Base-by-base conservation (phyloP, 1,140 invertebrate genomes). In the Littorina saxatilis region DNA sequence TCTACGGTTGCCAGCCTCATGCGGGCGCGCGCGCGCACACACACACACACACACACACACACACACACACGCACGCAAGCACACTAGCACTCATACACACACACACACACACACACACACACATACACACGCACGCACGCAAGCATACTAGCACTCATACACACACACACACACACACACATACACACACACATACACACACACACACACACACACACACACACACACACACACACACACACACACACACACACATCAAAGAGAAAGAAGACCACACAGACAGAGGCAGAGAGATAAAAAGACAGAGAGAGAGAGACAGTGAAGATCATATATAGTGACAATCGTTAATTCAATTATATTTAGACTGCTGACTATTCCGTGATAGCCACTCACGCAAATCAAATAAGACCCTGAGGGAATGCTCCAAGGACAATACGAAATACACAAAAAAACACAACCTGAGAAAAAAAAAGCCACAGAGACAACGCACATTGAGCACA, bases 51-150 rank as follows among this genome's bases (percentile, higher is more conserved):
- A 63, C 61, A 32, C 61, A 63, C 61, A 3, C 61, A 63, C 61
- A 32, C 61, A 63, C 61, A 32, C 61, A 63, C 61, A 32, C 61
- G 32, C 61, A 63, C 61, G 32, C 61, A 63, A n/a, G 15, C 61
- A 63, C 61, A 63, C 61, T 29, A n/a, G 13, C 3, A 63, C 61
- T 29, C 61, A 63, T 29, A 63, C 61, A 63, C 61, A 63, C 61
- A 63, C 61, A 29, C n/a, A 63, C 61, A 63, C 61, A 63, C 61
- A 63, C 61, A 63, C 61, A 58, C 55, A 63, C 27, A 32, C 61
- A 63, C 61, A 63, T 29, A 63, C 61, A 63, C 61, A 63, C 61
- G 32, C 61, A 63, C 61, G 32, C 61, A 63, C 61, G 32, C 61
- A 63, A n/a, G 32, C 61, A 63, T 4, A 27, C n/a, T 1, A 1